These are phyloP conservation scores for western clawed frog (Xenopus tropicalis) DNA, from an alignment of 2,113 vertebrate genomes.

Conservation along the genomic window DNA sequence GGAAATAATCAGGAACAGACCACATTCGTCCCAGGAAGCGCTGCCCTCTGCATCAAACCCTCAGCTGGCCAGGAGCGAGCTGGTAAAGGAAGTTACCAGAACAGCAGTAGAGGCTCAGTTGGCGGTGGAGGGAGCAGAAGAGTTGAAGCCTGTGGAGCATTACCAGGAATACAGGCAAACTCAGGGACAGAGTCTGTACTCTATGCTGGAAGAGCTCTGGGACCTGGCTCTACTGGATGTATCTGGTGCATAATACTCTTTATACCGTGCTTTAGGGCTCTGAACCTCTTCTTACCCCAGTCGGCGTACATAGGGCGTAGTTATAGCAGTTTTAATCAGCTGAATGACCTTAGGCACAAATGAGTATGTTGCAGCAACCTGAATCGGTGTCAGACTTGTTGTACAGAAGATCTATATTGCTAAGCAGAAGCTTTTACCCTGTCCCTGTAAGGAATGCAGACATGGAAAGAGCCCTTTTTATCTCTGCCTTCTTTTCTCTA, in stretches of 20 bases:
- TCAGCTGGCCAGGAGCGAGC: constrained; percentile 55
- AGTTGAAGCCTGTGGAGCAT: constrained; percentile 62
- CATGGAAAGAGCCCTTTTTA: no score
- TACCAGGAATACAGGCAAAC: constrained; percentile 80
- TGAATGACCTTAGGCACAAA: no score
- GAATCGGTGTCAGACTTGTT: no score
- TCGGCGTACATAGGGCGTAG: no score
- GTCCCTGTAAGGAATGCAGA: no score
- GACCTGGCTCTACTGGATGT: constrained; percentile 79
- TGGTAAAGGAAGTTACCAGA: constrained; percentile 81
- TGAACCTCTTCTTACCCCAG: no score
- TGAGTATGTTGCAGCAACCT: no score
- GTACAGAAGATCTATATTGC: no score
- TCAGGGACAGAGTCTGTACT: constrained; percentile 76
- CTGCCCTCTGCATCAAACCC: constrained; percentile 36
- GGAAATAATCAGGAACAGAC: constrained; percentile 73
- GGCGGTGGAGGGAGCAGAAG: constrained; percentile 56
- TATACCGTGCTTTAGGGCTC: no score
- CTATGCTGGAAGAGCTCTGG: constrained; percentile 83
- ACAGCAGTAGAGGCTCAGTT: constrained; percentile 73
- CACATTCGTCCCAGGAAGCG: constrained; percentile 14
- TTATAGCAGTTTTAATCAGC: no score
- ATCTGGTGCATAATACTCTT: constrained; percentile 7
- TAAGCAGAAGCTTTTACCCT: no score
- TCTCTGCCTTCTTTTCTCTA: no score